phyloP scores from a whole-genome alignment of 2,888 invertebrate species.

The Leptopterna dolabrata region DNA sequence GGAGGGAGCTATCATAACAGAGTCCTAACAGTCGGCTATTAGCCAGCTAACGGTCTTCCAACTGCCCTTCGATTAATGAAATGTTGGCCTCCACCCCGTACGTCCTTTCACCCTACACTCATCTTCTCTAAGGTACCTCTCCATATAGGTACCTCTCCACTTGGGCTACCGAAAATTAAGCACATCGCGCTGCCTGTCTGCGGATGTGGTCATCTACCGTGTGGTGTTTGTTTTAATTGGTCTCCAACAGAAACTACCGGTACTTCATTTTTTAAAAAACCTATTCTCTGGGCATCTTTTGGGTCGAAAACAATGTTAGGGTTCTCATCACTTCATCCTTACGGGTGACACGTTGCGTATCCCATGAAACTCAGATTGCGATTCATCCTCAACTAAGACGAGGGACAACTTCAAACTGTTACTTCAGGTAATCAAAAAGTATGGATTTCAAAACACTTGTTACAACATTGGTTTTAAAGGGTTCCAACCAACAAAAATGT shows the following conservation, averaged over 20 bases:
- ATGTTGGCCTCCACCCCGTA: background rate
- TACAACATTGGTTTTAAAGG: too few relatives aligned
- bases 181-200: background rate
- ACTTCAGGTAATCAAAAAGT: too few relatives aligned
- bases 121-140: background rate
- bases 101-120: background rate
- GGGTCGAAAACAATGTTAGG: too few relatives aligned
- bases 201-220: background rate
- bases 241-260: background rate
- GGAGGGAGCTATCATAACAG: background rate
- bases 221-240: background rate
- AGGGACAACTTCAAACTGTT: too few relatives aligned
- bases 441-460: too few relatives aligned
- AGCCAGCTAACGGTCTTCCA: slow-evolving; percentile 32
- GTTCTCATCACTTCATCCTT: too few relatives aligned
- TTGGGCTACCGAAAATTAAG: background rate
- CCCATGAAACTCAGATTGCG: too few relatives aligned
- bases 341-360: too few relatives aligned
- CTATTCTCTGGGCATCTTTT: too few relatives aligned
- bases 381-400: too few relatives aligned
- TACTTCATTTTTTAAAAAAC: background rate
- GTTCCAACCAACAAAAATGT: too few relatives aligned
- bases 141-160: background rate
- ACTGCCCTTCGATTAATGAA: slow-evolving; percentile 36
- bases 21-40: slow-evolving; percentile 21